A percentile compares a stretch with the other conserved stretches of the same genome.
These are phyloP conservation scores for Falco cherrug DNA, from an alignment of 2,797 vertebrate genomes.

Conservation along the genomic window DNA sequence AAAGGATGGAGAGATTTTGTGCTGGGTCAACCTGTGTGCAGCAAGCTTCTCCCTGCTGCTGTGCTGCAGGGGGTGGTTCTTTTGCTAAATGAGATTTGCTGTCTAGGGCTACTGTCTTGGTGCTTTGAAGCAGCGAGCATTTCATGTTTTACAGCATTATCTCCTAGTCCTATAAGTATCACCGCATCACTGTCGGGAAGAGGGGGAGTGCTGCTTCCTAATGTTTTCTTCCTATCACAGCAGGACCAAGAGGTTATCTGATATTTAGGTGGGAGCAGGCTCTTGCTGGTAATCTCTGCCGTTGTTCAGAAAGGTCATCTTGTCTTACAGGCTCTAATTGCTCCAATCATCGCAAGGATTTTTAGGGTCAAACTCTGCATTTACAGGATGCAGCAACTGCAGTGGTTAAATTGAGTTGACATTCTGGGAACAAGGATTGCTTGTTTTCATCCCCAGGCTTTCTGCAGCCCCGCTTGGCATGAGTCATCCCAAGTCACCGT, in stretches of 20 bases:
- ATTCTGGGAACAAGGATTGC: neutral
- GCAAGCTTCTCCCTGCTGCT: neutral
- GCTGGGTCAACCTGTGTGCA: neutral
- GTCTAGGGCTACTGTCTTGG: neutral
- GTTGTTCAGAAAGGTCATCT: neutral
- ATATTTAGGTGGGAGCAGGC: neutral
- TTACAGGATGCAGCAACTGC: neutral
- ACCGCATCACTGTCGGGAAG: neutral
- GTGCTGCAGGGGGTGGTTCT: neutral
- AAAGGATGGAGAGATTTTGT: neutral
- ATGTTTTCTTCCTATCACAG: neutral
- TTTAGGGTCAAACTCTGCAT: neutral
- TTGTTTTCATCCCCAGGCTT: neutral
- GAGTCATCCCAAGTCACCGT: neutral
- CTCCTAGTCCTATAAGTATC: slow-evolving; percentile 1
- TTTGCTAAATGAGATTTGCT: neutral
- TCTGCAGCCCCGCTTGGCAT: neutral
- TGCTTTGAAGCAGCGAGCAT: neutral
- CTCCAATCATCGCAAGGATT: accelerated
- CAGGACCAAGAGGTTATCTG: neutral
- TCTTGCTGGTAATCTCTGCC: neutral
- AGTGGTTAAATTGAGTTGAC: accelerated
- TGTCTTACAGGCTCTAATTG: neutral
- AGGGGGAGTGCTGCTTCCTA: neutral
- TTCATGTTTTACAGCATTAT: neutral